Evolutionary conservation across 2,797 vertebrate species (phyloP), one percentile per base, ranked within the genome.

Genomic region (Mormyrus hasselquistii): DNA sequence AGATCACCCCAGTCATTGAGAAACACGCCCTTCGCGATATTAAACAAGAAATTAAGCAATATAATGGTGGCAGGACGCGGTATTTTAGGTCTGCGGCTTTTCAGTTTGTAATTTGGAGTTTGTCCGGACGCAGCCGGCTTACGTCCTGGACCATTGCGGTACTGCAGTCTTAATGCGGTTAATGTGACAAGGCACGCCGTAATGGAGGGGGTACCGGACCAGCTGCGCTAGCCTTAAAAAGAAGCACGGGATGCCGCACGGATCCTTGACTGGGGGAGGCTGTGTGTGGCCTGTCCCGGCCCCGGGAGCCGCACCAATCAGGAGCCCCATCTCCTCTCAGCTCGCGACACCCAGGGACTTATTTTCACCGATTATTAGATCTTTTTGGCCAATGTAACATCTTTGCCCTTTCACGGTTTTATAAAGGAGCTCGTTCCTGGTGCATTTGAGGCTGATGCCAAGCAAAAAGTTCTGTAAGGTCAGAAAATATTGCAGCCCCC

Each of bases 161-260:
- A 93, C 91, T 93, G 93, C 93, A 90, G 92, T 91, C 90, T 90
- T 86, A 88, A 90, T 93, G 93, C 93, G 44, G 94, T 90, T 91
- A 53, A 92, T 91, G 89, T 82, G 87, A 89, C 89, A 87, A 3
- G 1, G 34, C 90, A 89, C 89, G 90, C 83, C 88, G 0, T 34
- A 73, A 86, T 91, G 93, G 93, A 93, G 93, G 93, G 91, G 92
- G 91, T 83, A 65, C 86, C 89, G 38, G 41, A 29, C 79, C 47
- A 65, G 49, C 82, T 57, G 44, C 14, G 76, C 59, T 88, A 88
- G 76, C 2, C 12, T 41, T 52, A 52, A 86, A 85, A 88, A 22
- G 52, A 87, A 41, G 85, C 89, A 55, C 50, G 85, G 65, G 89
- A 83, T 59, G 19, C 52, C 25, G 69, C 6, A 47, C 69, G 52